Evolutionary conservation across 2,113 vertebrate species (phyloP).

Genomic region (Ia io): DNA sequence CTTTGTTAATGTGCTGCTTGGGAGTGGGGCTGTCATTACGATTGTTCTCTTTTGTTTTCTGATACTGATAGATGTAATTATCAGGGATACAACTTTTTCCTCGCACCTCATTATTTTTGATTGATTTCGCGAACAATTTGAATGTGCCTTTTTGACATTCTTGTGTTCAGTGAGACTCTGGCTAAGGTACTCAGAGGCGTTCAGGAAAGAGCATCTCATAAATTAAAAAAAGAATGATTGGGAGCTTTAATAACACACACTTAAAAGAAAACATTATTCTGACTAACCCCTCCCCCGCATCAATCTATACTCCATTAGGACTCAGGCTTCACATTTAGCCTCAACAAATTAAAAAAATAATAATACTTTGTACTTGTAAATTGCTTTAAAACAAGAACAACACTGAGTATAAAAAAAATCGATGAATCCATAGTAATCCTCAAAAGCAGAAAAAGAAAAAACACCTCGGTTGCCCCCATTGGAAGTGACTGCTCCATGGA

Average conservation of each 20-base stretch:
- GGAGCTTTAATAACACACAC: constrained; percentile 56
- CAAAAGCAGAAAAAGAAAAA: not conserved
- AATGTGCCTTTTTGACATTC: constrained; percentile 78
- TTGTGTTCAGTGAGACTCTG: constrained; percentile 73
- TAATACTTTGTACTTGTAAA: constrained; percentile 20
- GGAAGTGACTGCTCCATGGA: not conserved
- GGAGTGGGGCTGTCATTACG: constrained; percentile 75
- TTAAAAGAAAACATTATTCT: constrained; percentile 41
- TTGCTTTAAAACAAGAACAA: constrained; percentile 53
- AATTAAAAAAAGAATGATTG: constrained; percentile 66
- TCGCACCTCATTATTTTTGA: constrained; percentile 80
- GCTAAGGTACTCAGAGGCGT: constrained; percentile 71
- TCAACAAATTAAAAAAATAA: constrained; percentile 41
- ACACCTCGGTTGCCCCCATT: not conserved
- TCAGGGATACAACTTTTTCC: constrained; percentile 79
- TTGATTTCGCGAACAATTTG: constrained; percentile 80
- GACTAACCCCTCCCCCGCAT: constrained; percentile 4
- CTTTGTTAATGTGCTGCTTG: constrained; percentile 78
- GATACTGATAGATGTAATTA: constrained; percentile 81
- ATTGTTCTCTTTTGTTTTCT: constrained; percentile 80
- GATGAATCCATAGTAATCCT: not conserved
- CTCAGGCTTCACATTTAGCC: not conserved
- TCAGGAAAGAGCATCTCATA: constrained; percentile 70
- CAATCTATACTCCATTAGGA: constrained; percentile 20
- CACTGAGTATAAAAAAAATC: not conserved